phyloP scores from a whole-genome alignment of 2,888 invertebrate genomes.

The Xestobium rufovillosum region DNA sequence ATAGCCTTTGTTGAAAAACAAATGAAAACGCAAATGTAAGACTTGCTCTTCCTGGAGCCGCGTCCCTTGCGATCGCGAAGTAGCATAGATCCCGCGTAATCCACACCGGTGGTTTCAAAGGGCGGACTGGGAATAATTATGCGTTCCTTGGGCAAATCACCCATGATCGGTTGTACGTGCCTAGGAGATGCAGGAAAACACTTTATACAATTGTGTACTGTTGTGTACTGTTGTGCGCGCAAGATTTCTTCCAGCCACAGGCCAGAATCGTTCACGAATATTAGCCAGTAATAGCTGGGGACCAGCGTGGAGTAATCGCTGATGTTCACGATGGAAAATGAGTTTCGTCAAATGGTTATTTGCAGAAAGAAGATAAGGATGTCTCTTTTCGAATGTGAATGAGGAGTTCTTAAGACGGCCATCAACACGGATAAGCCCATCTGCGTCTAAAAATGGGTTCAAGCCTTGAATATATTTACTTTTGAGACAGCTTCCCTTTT shows the following conservation, averaged over 20 bases:
- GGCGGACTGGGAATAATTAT: slow-evolving; percentile 6
- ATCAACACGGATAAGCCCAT: too few species aligned
- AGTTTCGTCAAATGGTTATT: slow-evolving; percentile 3
- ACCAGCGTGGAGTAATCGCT: slow-evolving; percentile 8
- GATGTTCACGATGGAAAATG: slow-evolving; percentile 12
- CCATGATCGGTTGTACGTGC: too few species aligned
- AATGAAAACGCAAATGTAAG: slow-evolving; percentile 14
- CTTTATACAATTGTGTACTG: slow-evolving; percentile 5
- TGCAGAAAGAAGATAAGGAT: background rate
- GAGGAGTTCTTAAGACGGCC: too few species aligned
- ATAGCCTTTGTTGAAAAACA: slow-evolving; percentile 18
- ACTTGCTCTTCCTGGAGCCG: slow-evolving; percentile 12
- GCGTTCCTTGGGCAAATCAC: slow-evolving; percentile 6
- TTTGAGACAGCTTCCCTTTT: too few species aligned
- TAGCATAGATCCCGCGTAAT: slow-evolving; percentile 6
- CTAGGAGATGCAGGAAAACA: too few species aligned
- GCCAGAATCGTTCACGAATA: slow-evolving; percentile 18
- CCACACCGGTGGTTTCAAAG: slow-evolving; percentile 6
- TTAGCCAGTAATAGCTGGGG: slow-evolving; percentile 16
- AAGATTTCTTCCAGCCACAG: slow-evolving; percentile 11
- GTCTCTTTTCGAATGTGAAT: slow-evolving; percentile 3
- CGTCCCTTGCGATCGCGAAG: slow-evolving; percentile 5
- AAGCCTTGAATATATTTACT: too few species aligned
- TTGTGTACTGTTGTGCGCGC: slow-evolving; percentile 7
- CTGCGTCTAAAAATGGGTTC: too few species aligned